Conservation (phyloP, 2,113 vertebrate genomes). For the Brachyistius frenatus region DNA sequence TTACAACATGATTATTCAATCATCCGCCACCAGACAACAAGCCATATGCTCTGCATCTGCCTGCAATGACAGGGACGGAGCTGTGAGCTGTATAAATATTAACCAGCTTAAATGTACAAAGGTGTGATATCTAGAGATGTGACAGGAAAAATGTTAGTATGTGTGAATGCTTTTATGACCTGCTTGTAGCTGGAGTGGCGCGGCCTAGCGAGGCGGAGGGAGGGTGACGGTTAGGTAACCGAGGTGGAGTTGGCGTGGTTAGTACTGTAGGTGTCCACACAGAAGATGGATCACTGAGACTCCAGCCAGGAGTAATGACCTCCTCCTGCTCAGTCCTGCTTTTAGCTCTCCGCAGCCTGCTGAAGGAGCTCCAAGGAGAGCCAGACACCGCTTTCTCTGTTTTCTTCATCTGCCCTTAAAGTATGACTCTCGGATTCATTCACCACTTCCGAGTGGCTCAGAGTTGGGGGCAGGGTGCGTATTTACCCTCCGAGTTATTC, state of each 20-base stretch:
- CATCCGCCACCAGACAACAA: conserved; percentile 69
- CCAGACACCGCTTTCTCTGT: conserved; percentile 20
- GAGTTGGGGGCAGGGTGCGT: not conserved
- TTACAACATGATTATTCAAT: conserved; percentile 80
- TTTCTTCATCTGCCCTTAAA: conserved; percentile 8
- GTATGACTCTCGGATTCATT: conserved; percentile 24
- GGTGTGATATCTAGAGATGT: conserved; percentile 45
- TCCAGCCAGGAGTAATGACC: conserved; percentile 53
- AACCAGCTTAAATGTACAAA: conserved; percentile 63
- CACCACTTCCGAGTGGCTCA: not conserved
- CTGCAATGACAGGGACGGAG: conserved; percentile 72
- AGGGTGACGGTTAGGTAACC: conserved; percentile 34
- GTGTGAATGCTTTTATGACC: not conserved
- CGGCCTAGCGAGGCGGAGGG: not conserved
- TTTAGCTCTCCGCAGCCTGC: conserved; percentile 31
- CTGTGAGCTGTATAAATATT: conserved; percentile 79
- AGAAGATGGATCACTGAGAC: conserved; percentile 50
- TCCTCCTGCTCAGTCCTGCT: conserved; percentile 40
- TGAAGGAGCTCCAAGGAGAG: conserved; percentile 36
- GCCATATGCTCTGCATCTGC: conserved; percentile 75
- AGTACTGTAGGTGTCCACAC: conserved; percentile 14
- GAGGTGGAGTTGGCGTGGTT: conserved; percentile 32
- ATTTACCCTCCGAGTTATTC: not conserved
- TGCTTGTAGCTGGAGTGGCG: not conserved
- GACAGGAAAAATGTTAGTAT: conserved; percentile 38